Percentiles rank a stretch among this genome's conserved stretches.
Evolutionary conservation across 2,797 vertebrate genomes (phyloP).

Genomic region (Poliocrania exsul): DNA sequence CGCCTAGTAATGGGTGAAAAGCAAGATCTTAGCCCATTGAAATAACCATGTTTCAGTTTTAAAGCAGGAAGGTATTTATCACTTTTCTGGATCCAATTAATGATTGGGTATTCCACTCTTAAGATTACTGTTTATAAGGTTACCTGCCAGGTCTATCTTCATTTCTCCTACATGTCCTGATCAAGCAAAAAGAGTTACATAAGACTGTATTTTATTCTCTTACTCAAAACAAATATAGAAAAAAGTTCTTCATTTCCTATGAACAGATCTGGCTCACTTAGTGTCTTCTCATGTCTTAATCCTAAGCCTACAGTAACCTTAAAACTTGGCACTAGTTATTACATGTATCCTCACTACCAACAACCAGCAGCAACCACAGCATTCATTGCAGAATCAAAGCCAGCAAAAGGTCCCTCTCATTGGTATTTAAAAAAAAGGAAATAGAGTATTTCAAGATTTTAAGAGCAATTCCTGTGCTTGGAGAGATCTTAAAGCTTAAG

Average conservation of each 20-base stretch:
- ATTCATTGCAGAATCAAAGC: background rate
- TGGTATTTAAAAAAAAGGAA: background rate
- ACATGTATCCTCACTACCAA: background rate
- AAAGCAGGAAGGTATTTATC: background rate
- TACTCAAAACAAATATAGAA: constrained; percentile 22
- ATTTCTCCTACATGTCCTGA: background rate
- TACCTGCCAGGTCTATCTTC: background rate
- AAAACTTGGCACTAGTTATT: background rate
- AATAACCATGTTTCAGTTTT: background rate
- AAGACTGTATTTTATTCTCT: background rate
- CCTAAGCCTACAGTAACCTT: background rate
- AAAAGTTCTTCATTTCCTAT: background rate
- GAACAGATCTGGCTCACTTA: background rate
- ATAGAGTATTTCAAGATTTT: background rate
- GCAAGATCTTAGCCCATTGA: background rate
- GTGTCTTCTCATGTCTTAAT: background rate
- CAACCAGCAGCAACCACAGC: background rate
- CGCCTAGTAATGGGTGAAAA: background rate
- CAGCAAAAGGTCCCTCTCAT: background rate
- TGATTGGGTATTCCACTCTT: background rate
- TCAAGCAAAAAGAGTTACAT: background rate
- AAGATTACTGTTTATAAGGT: background rate
- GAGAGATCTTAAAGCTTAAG: constrained; percentile 11
- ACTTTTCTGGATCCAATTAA: background rate
- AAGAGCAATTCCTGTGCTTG: constrained; percentile 19